These are phyloP conservation scores for Diarsia mendica DNA, from an alignment of 2,888 invertebrate species.

Conservation along the genomic window DNA sequence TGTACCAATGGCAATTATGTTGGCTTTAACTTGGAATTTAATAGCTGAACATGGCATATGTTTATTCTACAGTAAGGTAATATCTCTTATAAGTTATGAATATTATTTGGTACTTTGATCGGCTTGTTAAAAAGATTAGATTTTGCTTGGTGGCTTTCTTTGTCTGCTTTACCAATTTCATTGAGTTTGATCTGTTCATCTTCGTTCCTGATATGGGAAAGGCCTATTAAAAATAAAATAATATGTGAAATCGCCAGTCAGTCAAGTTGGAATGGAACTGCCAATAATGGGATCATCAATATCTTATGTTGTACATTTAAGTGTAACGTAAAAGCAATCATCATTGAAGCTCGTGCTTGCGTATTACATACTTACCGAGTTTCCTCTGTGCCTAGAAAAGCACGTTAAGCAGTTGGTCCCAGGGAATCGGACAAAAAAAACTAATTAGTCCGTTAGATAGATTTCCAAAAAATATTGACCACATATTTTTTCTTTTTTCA, in stretches of 20 bases:
- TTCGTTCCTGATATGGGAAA: not conserved
- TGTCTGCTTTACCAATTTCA: not conserved
- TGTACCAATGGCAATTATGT: constrained; percentile 33
- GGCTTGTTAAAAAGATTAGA: not conserved
- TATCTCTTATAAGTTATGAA: not conserved
- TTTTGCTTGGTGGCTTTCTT: not conserved
- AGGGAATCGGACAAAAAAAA: no score
- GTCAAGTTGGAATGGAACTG: no score
- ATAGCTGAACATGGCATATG: constrained; percentile 9
- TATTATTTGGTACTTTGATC: not conserved
- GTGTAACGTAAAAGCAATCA: not conserved
- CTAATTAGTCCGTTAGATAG: no score
- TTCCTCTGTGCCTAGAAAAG: no score
- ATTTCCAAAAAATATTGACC: no score
- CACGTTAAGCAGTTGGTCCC: no score
- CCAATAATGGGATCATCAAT: not conserved
- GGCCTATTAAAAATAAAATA: not conserved
- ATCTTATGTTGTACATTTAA: not conserved
- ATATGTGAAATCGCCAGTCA: no score
- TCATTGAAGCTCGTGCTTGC: no score
- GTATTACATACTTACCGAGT: no score
- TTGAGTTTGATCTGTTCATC: not conserved
- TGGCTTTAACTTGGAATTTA: constrained; percentile 22
- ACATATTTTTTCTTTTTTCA: no score
- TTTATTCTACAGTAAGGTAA: not conserved